These are phyloP conservation scores for Acanthis flammea DNA, from an alignment of 2,797 vertebrate species.

Conservation along the genomic window DNA sequence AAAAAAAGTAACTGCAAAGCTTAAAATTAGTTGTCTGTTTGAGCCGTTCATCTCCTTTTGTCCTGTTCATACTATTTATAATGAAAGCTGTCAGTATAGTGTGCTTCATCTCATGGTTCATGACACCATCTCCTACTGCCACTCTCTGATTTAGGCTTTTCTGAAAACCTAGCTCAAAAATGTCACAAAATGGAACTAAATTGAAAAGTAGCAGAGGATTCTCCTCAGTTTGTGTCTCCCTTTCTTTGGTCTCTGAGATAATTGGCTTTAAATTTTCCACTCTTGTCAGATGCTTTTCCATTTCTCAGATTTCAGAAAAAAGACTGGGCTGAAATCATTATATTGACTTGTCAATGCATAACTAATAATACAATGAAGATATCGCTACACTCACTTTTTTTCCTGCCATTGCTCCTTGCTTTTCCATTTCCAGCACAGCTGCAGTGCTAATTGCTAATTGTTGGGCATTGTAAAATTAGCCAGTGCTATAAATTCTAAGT, in stretches of 20 bases:
- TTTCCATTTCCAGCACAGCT: neutral
- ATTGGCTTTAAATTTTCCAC: neutral
- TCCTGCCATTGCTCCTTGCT: neutral
- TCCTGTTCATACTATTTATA: neutral
- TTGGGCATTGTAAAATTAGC: neutral
- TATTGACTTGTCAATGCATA: neutral
- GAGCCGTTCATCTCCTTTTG: neutral
- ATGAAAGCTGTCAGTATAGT: neutral
- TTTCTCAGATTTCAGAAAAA: neutral
- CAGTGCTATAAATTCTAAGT: neutral
- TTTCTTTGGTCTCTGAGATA: neutral
- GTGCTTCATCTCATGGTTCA: neutral
- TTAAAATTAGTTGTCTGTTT: neutral
- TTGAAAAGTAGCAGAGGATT: neutral
- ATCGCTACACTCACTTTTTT: rapidly evolving
- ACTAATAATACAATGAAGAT: neutral
- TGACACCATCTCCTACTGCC: neutral
- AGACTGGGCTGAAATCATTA: neutral
- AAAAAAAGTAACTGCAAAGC: neutral
- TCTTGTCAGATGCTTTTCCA: neutral
- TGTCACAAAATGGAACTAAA: neutral
- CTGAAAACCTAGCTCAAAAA: neutral
- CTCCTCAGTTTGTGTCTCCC: neutral
- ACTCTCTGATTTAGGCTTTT: neutral
- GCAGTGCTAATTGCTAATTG: neutral